Conservation (phyloP, 53 echinoderm and acorn worm species). For the Holothuria leucospilota region DNA sequence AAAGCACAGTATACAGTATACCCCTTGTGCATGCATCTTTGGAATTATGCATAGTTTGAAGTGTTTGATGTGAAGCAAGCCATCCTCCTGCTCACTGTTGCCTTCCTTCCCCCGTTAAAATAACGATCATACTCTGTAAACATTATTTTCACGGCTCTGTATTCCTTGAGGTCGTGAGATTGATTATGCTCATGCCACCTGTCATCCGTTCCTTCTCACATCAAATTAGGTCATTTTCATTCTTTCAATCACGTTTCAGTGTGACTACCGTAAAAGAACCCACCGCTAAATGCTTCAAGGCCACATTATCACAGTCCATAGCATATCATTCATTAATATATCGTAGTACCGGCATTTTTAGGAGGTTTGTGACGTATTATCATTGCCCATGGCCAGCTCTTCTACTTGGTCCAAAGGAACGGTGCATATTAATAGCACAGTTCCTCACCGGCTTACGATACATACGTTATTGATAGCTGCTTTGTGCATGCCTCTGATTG, state of each 20-base stretch:
- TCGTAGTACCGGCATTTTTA: neutral
- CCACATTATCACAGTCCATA: conserved; percentile 17
- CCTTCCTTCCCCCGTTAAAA: no score
- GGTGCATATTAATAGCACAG: neutral
- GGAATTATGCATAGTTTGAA: no score
- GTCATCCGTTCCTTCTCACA: conserved; percentile 3
- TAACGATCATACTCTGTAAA: no score
- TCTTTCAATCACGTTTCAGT: neutral
- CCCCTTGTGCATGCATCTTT: no score
- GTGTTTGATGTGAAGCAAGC: no score
- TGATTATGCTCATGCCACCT: neutral
- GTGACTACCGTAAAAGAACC: neutral
- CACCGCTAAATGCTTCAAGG: neutral
- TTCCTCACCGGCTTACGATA: conserved; percentile 5
- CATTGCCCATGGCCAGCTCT: neutral
- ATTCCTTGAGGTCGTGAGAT: no score
- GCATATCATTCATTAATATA: conserved; percentile 21
- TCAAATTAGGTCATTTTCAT: conserved; percentile 32
- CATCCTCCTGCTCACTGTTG: no score
- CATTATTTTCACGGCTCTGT: no score
- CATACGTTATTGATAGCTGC: neutral
- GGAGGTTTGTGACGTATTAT: conserved; percentile 11
- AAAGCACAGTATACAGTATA: no score
- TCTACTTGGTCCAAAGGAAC: neutral
- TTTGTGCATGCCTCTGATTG: no score